A percentile compares a stretch with the other conserved stretches of the same genome.
Evolutionary conservation across 2,113 vertebrate genomes (phyloP).

Genomic region (Nothocercus nigrocapillus): DNA sequence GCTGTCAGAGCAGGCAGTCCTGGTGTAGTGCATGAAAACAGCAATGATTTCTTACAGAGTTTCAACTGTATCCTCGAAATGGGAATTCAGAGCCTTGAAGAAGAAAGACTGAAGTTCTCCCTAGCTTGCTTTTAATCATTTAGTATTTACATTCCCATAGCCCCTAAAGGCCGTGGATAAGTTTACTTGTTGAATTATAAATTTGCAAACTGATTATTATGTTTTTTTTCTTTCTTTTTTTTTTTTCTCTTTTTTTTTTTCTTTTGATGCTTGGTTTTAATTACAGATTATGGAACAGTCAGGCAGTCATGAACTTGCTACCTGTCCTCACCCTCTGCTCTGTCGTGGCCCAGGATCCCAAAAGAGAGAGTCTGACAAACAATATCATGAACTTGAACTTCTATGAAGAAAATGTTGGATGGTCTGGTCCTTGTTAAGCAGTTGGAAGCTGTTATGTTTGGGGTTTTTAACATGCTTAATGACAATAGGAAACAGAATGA

Average conservation of each 20-base stretch:
- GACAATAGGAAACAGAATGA: slow-evolving; percentile 53
- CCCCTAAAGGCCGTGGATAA: neutral
- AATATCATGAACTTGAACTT: neutral
- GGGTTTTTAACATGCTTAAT: neutral
- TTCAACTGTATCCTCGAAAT: neutral
- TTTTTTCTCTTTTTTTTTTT: neutral
- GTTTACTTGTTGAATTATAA: neutral
- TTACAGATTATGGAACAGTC: neutral
- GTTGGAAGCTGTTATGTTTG: slow-evolving; percentile 28
- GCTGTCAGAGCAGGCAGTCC: neutral
- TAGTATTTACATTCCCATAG: neutral
- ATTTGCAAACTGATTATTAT: neutral
- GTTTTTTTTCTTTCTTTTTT: neutral
- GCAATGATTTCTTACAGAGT: neutral
- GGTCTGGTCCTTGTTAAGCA: neutral
- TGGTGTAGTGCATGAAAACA: neutral
- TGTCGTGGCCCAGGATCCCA: neutral
- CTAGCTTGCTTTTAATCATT: neutral
- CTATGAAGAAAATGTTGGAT: neutral
- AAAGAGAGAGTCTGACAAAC: neutral
- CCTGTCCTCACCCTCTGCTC: neutral
- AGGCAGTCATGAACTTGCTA: neutral
- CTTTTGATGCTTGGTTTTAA: neutral
- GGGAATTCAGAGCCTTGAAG: neutral
- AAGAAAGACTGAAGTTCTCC: neutral